Conservation (phyloP, 92 coral and sea anemone genomes). For the Micromussa lordhowensis region DNA sequence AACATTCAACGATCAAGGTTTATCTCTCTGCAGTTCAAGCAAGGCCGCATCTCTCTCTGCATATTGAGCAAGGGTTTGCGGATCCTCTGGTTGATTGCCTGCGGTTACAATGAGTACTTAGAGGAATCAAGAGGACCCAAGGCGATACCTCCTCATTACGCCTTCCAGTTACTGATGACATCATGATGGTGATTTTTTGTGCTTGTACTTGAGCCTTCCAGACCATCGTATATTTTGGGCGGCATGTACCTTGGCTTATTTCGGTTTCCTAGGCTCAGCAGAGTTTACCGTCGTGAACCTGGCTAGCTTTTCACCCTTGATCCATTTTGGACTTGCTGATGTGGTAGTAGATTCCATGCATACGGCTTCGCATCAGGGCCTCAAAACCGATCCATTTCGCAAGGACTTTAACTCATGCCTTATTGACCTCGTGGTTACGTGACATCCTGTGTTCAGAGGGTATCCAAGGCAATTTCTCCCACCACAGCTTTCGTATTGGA, state of each 20-base stretch:
- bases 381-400: slow-evolving; percentile 62
- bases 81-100: slow-evolving; percentile 7
- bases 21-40: slow-evolving; percentile 28
- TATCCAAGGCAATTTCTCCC: too few species aligned
- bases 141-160: too few species aligned
- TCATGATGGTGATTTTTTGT: background rate
- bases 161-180: too few species aligned
- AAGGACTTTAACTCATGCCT: slow-evolving; percentile 23
- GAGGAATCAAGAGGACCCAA: too few species aligned
- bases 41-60: too few species aligned
- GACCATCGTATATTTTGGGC: slow-evolving; percentile 69
- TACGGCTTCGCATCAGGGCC: slow-evolving; percentile 46
- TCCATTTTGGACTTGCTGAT: slow-evolving; percentile 32
- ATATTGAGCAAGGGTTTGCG: background rate
- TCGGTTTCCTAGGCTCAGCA: slow-evolving; percentile 42
- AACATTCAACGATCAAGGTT: slow-evolving; percentile 30
- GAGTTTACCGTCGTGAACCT: slow-evolving; percentile 40
- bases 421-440: background rate
- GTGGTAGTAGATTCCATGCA: slow-evolving; percentile 37
- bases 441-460: background rate
- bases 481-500: background rate
- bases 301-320: slow-evolving; percentile 13
- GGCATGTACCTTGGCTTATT: slow-evolving; percentile 40
- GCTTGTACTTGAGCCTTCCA: background rate
- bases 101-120: background rate